Base-by-base conservation (phyloP, 2,888 invertebrate species). In the Acanthosepion esculentum region DNA sequence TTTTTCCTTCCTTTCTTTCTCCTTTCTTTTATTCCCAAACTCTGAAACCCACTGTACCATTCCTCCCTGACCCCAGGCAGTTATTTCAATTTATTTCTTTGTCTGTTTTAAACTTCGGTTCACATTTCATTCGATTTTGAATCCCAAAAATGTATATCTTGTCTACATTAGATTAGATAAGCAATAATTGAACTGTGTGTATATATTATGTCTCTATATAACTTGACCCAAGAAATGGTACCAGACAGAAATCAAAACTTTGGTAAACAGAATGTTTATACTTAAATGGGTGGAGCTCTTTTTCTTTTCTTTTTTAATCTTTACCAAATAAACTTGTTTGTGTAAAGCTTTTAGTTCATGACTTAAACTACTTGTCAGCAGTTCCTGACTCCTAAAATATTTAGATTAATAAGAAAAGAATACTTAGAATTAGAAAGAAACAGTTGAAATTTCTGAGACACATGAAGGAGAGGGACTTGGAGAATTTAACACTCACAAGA, bases 111-210 rank as follows among this genome's bases (percentile, higher is more conserved):
- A 78, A n/a, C n/a, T 78, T 59, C 26, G 59, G 3, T 78, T n/a
- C n/a, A 78, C 15, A 78, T 78, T 78, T 78, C 33, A 3, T 78
- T 78, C 15, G 5, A 78, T 78, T 33, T n/a, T n/a, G 33, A 78
- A 78, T 59, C 78, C 29, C n/a, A 33, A 78, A 78, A 33, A n/a
- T 78, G 78, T 78, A n/a, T n/a, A 78, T 78, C n/a, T 78, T 78
- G 78, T 78, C 78, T 78, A n/a, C 78, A 78, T 78, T 78, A 78
- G n/a, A 78, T 78, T 78, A 78, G n/a, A 78, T 78, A 78, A 78
- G n/a, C 78, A 78, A 78, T 78, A n/a, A n/a, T 78, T 78, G n/a
- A n/a, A 78, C 15, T 78, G 15, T 33, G n/a, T 29, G 59, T n/a
- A n/a, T 10, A n/a, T 78, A n/a, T 78, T 78, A 78, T 78, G 78